These are phyloP conservation scores for Synanthedon myopaeformis DNA, from an alignment of 2,888 invertebrate genomes.

Conservation along the genomic window DNA sequence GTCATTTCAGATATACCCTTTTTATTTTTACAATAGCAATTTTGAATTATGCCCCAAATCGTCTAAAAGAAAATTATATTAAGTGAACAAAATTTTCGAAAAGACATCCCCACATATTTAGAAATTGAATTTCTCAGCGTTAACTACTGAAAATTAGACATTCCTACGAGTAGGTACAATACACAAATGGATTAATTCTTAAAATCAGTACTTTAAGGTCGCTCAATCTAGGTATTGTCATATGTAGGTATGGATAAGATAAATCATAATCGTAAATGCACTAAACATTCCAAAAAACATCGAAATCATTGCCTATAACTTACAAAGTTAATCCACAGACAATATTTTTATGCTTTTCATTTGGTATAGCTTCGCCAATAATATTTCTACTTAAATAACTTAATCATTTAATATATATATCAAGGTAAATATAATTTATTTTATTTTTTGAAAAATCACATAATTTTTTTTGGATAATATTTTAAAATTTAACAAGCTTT, in stretches of 20 bases:
- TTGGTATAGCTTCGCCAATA: conserved; percentile 2
- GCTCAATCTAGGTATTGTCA: conserved; percentile 37
- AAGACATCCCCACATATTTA: background rate
- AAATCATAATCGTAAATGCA: background rate
- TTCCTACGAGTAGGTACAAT: conserved; percentile 7
- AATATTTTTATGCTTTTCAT: too few relatives aligned
- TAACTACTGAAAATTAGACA: conserved; percentile 41
- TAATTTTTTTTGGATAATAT: background rate
- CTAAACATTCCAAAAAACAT: background rate
- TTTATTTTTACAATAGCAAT: too few relatives aligned
- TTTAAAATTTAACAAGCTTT: conserved; percentile 1
- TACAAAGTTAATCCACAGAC: too few relatives aligned
- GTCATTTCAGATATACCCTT: too few relatives aligned
- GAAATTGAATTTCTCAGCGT: conserved; percentile 7
- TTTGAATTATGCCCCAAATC: too few relatives aligned
- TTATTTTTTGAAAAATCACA: background rate
- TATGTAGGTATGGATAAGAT: conserved; percentile 12
- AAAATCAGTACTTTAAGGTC: conserved; percentile 37
- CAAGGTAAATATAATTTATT: background rate
- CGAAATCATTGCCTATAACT: too few relatives aligned
- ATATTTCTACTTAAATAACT: conserved; percentile 16
- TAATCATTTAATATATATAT: background rate
- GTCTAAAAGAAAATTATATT: too few relatives aligned
- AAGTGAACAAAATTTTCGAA: too few relatives aligned
- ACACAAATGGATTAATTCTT: conserved; percentile 19